Evolutionary conservation across 2,797 vertebrate species (phyloP), one percentile per base, ranked within the genome.

Genomic region (Melopsittacus undulatus): DNA sequence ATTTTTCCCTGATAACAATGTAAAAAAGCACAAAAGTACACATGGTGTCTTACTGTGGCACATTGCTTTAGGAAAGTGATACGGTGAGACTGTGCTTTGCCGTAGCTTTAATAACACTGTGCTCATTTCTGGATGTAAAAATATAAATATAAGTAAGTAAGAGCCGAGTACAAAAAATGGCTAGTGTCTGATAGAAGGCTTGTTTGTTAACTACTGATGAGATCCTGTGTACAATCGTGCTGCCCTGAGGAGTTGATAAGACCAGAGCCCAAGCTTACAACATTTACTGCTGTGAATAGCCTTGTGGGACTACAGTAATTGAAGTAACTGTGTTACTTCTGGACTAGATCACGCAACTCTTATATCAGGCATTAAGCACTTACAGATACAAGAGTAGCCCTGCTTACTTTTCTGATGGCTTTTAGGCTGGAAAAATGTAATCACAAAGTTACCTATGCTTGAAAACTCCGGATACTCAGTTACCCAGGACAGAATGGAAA

Each of bases 1-100:
- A 90, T 96, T 96, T 96, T 97, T 93, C 94, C 90, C 94, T 96
- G 89, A 95, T 92, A 95, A 96, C 89, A 95, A 94, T 92, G 79
- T 83, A 48, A 76, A 90, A 72, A 92, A 40, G 72, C 63, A 76
- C 72, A 92, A 46, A 95, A 88, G 72, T 81, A 3, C 85, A 38
- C 32, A 18, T 2, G 40, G 83, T 86, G 38, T 63, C 94, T 90
- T 4, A 2, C 66, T 72, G 74, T 3, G 24, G 57, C 0, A 3
- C 2, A 4, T 29, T 46, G 73, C 63, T 90, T 70, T 46, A 11
- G 92, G 69, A 92, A 66, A 90, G 48, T 0, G 27, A 76, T 22
- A 59, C 2, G 8, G 40, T 59, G 73, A 84, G 80, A 24, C 23
- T 3, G 8, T 1, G 32, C 59, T 73, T 51, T 24, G n/a, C 62